A percentile compares a stretch with the other conserved stretches of the same genome.
Evolutionary conservation across 2,888 invertebrate species (phyloP).

Genomic region (Dasysyrphus tricinctus): DNA sequence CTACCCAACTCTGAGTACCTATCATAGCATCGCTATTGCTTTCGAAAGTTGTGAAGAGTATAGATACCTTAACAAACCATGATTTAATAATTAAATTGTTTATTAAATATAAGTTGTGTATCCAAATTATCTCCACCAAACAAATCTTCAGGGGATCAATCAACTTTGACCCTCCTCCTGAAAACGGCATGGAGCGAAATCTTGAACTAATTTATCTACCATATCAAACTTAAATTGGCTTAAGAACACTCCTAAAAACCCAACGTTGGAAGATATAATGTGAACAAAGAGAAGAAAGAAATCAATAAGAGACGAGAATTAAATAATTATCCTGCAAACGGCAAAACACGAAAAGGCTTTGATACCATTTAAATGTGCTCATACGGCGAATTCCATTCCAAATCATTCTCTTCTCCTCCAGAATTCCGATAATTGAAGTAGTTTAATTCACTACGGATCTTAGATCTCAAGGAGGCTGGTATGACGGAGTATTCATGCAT

Average conservation of each 20-base stretch:
- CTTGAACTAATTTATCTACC: constrained; percentile 40
- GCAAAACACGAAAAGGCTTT: constrained; percentile 48
- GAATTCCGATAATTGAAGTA: constrained; percentile 67
- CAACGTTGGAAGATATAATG: background rate
- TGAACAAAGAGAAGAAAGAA: constrained; percentile 39
- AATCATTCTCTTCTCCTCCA: constrained; percentile 30
- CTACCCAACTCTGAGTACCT: too few species aligned
- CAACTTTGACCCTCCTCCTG: background rate
- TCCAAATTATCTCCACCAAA: too few species aligned
- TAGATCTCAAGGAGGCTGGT: constrained; percentile 14
- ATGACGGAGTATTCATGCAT: constrained; percentile 27
- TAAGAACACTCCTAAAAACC: constrained; percentile 19
- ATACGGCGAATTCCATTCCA: background rate
- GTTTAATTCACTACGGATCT: constrained; percentile 48
- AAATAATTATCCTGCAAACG: constrained; percentile 65
- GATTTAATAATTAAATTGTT: too few species aligned
- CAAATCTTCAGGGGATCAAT: background rate
- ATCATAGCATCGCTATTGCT: too few species aligned
- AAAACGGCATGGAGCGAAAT: background rate
- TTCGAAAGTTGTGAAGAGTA: too few species aligned
- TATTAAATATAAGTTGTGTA: too few species aligned
- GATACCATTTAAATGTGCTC: constrained; percentile 58
- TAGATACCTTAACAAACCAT: too few species aligned
- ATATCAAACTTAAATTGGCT: constrained; percentile 43
- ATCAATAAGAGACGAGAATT: constrained; percentile 69